Percentiles rank a stretch among this genome's conserved stretches.
These are phyloP conservation scores for Atherix ibis DNA, from an alignment of 2,888 invertebrate genomes.

Conservation along the genomic window DNA sequence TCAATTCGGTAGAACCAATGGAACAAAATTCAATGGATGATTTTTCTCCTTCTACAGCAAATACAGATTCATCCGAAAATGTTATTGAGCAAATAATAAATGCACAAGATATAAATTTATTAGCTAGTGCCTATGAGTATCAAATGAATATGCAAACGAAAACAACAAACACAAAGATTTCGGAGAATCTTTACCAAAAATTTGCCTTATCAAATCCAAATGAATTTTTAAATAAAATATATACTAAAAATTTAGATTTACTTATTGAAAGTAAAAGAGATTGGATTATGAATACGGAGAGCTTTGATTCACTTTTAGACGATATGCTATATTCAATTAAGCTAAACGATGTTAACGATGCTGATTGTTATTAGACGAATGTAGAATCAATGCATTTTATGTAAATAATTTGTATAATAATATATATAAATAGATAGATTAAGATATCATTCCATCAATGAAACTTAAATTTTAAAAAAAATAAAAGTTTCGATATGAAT, in stretches of 20 bases:
- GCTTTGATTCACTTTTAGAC: conserved; percentile 52
- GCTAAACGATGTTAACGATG: conserved; percentile 38
- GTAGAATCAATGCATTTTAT: too few relatives aligned
- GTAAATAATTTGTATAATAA: too few relatives aligned
- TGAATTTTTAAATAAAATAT: conserved; percentile 43
- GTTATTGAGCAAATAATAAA: conserved; percentile 51
- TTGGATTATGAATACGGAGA: conserved; percentile 52
- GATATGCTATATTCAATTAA: conserved; percentile 52
- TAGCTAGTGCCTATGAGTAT: conserved; percentile 43
- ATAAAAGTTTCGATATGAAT: too few relatives aligned
- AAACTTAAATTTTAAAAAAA: too few relatives aligned
- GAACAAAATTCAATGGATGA: background rate
- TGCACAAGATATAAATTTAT: conserved; percentile 43
- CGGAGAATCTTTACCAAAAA: conserved; percentile 27
- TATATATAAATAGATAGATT: too few relatives aligned
- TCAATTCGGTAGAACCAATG: background rate
- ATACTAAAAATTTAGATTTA: conserved; percentile 43
- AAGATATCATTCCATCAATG: too few relatives aligned
- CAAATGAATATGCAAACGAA: conserved; percentile 27
- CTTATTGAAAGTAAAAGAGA: conserved; percentile 38
- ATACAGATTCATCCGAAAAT: conserved; percentile 26
- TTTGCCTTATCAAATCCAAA: conserved; percentile 35
- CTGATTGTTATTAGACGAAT: conserved; percentile 68
- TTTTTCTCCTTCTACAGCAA: background rate
- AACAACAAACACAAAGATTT: conserved; percentile 13